Base-by-base conservation (phyloP, 2,797 vertebrate genomes). In the Antennarius maculatus region DNA sequence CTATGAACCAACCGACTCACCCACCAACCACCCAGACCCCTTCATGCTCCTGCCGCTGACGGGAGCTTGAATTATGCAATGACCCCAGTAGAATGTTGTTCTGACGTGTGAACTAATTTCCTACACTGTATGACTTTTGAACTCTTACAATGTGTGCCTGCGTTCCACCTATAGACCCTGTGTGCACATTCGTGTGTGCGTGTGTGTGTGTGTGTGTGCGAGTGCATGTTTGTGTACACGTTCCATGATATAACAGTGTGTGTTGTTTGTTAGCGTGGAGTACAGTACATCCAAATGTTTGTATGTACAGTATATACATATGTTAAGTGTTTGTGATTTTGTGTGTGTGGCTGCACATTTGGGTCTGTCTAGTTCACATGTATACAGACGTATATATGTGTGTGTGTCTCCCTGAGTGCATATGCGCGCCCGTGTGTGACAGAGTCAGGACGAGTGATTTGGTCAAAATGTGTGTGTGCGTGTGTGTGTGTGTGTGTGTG, bases 41-140 rank as follows among this genome's bases (percentile, higher is more conserved):
- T 88, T 90, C 93, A 92, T 77, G 88, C 91, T 91, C 88, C 90
- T 87, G 61, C 87, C 67, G 76, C 85, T 69, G 89, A 82, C 67
- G 86, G 92, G 92, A 91, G 91, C 90, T 91, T 89, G 89, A 92
- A 90, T 93, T 94, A 94, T 93, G 92, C 92, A 94, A 93, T 89
- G 92, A 94, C 92, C 92, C 92, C 90, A 89, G 89, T 92, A 93
- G 93, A 94, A 93, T 93, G 92, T 94, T 91, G 85, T 94, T 93
- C 89, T 90, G 88, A 92, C 81, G 89, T 92, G 89, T 88, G 89
- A 89, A 90, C 82, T 90, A 81, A 91, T 94, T 91, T 93, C 91
- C 90, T 92, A 86, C 89, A 87, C 90, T 87, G 88, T 90, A 82
- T 87, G 89, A 92, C 89, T 90, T 92, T 90, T 88, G 71, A 91